phyloP scores from a whole-genome alignment of 2,888 invertebrate genomes.

The Drosophila eohydei region DNA sequence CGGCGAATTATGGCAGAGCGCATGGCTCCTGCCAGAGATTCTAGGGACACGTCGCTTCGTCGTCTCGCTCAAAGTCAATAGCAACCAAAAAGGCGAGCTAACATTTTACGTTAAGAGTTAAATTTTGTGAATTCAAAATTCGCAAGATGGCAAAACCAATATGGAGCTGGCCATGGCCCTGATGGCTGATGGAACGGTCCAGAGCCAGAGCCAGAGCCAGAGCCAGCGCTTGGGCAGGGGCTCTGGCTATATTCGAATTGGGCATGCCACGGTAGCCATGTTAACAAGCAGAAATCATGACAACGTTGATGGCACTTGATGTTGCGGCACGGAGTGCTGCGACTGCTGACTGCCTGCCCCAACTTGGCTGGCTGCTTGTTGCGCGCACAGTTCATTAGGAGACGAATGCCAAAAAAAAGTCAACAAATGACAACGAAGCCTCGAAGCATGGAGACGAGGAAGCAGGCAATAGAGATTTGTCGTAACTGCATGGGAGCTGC shows the following conservation, averaged over 20 bases:
- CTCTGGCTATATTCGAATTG: slow-evolving; percentile 8
- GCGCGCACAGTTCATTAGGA: slow-evolving; percentile 72
- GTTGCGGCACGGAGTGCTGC: slow-evolving; percentile 37
- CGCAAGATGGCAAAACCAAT: slow-evolving; percentile 67
- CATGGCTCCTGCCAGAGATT: slow-evolving; percentile 7
- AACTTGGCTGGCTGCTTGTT: slow-evolving; percentile 42
- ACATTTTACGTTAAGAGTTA: slow-evolving; percentile 73
- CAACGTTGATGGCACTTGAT: slow-evolving; percentile 78
- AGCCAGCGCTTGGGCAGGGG: no score
- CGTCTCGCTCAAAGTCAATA: slow-evolving; percentile 50
- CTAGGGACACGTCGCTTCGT: background rate
- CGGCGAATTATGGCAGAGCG: slow-evolving; percentile 73
- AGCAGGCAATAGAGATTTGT: slow-evolving; percentile 20
- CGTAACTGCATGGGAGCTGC: slow-evolving; percentile 16
- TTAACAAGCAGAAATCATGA: slow-evolving; percentile 81
- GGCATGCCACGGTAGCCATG: slow-evolving; percentile 69
- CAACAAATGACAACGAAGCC: slow-evolving; percentile 15
- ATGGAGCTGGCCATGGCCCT: slow-evolving; percentile 18
- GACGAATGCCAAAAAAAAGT: slow-evolving; percentile 58
- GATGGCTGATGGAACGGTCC: background rate
- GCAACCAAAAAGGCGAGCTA: slow-evolving; percentile 59
- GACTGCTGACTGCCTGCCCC: background rate
- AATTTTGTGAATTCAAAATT: slow-evolving; percentile 77
- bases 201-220: background rate
- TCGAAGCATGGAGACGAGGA: background rate